Percentiles rank a stretch among this genome's conserved stretches.
These are phyloP conservation scores for Epirrhoe tristata DNA, from an alignment of 2,888 invertebrate genomes.

Conservation along the genomic window DNA sequence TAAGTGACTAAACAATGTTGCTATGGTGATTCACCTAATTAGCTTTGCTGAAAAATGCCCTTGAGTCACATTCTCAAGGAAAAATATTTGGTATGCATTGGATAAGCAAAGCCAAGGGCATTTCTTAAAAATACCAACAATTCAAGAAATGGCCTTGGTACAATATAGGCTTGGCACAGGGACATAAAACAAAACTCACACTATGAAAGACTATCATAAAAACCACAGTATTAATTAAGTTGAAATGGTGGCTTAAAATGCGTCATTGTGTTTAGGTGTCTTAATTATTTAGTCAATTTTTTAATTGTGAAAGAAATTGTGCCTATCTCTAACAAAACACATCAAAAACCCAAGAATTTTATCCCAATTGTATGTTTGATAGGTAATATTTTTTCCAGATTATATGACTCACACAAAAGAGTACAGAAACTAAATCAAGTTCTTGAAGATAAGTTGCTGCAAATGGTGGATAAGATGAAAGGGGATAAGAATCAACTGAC, in stretches of 20 bases:
- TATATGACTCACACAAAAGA: constrained; percentile 96
- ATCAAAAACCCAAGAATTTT: background rate
- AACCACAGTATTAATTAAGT: background rate
- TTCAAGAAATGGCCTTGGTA: background rate
- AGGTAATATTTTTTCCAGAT: constrained; percentile 76
- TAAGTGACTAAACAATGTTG: constrained; percentile 1
- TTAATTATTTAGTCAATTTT: background rate
- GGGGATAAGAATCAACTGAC: constrained; percentile 94
- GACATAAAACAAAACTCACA: background rate
- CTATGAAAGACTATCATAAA: background rate
- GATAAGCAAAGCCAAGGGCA: background rate
- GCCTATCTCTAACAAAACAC: no score
- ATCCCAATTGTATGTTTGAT: background rate
- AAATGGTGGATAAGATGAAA: constrained; percentile 96
- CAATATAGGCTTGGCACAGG: background rate
- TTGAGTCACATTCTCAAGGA: background rate
- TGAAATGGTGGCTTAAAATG: background rate
- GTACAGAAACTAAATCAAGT: constrained; percentile 98
- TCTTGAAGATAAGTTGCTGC: constrained; percentile 96
- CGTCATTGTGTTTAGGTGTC: background rate
- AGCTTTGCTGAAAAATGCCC: background rate
- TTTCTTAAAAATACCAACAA: background rate
- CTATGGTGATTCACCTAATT: background rate
- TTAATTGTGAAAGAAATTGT: background rate
- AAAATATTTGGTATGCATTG: constrained; percentile 1